phyloP scores from a whole-genome alignment of 2,113 vertebrate species.

The Erythrolamprus reginae region DNA sequence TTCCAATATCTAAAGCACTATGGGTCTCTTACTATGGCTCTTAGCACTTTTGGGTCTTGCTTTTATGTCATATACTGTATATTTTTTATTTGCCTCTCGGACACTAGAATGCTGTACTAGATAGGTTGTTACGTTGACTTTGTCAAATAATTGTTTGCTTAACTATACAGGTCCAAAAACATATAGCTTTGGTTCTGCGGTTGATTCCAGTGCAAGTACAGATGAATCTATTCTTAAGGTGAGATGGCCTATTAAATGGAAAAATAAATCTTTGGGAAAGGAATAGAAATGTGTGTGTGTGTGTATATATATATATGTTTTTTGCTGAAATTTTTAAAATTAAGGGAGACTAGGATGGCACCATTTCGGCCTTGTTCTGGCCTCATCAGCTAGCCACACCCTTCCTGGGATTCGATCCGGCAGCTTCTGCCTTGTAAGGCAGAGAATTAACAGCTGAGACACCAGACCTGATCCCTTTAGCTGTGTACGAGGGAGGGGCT shows the following conservation, averaged over 20 bases:
- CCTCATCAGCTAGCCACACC: too few species aligned
- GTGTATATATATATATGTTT: too few species aligned
- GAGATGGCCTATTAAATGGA: conserved; percentile 18
- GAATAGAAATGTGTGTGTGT: not conserved
- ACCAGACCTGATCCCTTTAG: too few species aligned
- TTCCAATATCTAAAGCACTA: not conserved
- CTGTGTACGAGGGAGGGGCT: too few species aligned
- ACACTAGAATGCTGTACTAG: not conserved
- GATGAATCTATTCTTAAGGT: conserved; percentile 93
- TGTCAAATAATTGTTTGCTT: conserved; percentile 27
- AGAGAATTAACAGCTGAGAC: too few species aligned
- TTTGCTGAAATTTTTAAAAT: too few species aligned
- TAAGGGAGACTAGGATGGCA: too few species aligned
- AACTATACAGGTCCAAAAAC: conserved; percentile 85
- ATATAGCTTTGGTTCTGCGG: conserved; percentile 84
- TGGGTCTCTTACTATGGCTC: not conserved
- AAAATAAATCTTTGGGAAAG: not conserved
- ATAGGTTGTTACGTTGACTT: not conserved
- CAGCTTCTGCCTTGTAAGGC: too few species aligned
- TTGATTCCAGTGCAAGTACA: conserved; percentile 71
- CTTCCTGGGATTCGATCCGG: too few species aligned
- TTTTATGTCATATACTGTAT: not conserved
- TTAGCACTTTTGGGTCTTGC: not conserved
- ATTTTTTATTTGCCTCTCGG: not conserved
- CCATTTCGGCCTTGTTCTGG: too few species aligned